Evolutionary conservation across 2,888 invertebrate species (phyloP).

Genomic region (Vandiemenella viatica): DNA sequence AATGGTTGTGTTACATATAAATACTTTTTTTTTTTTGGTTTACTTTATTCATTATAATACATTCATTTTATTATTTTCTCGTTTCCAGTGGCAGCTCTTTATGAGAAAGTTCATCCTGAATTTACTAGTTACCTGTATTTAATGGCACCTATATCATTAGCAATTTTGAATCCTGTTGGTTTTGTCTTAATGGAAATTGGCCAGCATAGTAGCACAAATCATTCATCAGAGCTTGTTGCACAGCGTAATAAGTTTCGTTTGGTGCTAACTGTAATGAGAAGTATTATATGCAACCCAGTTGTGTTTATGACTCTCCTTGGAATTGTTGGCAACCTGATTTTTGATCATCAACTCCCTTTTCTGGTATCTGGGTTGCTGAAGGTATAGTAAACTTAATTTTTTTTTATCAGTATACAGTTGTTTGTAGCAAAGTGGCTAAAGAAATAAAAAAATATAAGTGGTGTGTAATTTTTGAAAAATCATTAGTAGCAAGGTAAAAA

Average conservation of each 20-base stretch:
- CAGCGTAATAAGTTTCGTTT: conserved; percentile 3
- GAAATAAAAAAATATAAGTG: too few relatives aligned
- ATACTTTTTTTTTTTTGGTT: too few relatives aligned
- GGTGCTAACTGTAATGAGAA: conserved; percentile 34
- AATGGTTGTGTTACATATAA: too few relatives aligned
- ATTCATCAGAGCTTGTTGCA: conserved; percentile 1
- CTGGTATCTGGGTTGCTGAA: conserved; percentile 59
- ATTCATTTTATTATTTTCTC: conserved; percentile 10
- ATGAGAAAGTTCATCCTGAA: conserved; percentile 71
- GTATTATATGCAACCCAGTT: conserved; percentile 74
- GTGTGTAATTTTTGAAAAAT: too few relatives aligned
- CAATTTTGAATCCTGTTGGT: conserved; percentile 81
- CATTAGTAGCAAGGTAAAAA: too few relatives aligned
- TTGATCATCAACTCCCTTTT: conserved; percentile 60
- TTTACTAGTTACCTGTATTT: conserved; percentile 82
- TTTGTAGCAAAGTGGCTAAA: too few relatives aligned
- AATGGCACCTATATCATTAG: conserved; percentile 85
- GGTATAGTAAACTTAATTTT: too few relatives aligned
- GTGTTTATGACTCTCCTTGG: conserved; percentile 87
- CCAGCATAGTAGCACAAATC: conserved; percentile 33
- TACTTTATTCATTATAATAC: too few relatives aligned
- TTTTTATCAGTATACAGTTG: too few relatives aligned
- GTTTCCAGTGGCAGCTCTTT: conserved; percentile 68
- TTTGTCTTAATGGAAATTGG: conserved; percentile 78
- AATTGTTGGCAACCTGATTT: conserved; percentile 66